Conservation (phyloP, 2,113 vertebrate genomes). For the Marcusenius ussheri region DNA sequence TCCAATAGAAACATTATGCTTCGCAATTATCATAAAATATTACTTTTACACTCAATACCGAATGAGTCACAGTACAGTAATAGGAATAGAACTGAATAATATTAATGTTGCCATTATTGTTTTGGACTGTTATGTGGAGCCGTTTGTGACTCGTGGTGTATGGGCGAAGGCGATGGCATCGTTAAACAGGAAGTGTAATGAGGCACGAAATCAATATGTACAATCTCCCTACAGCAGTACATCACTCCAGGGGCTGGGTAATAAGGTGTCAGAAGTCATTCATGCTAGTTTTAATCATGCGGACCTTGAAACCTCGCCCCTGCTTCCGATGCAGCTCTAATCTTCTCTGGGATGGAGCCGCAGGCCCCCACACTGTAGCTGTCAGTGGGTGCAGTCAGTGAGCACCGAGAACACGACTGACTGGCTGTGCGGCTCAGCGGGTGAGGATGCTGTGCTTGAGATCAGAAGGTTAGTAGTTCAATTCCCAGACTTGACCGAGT, state of each 20-base stretch:
- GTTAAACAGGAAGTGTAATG: slow-evolving; percentile 64
- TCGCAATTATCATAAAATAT: background rate
- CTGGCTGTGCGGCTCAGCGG: background rate
- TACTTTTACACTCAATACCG: background rate
- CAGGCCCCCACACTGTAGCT: background rate
- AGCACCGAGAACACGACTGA: background rate
- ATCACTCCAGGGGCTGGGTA: slow-evolving; percentile 59
- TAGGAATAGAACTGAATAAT: slow-evolving; percentile 5
- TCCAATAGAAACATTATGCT: background rate
- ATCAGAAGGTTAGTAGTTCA: background rate
- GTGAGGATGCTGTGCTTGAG: background rate
- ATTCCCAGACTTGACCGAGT: background rate
- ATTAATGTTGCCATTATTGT: slow-evolving; percentile 39
- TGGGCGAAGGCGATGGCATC: slow-evolving; percentile 52
- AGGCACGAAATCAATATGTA: slow-evolving; percentile 68
- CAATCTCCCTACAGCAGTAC: slow-evolving; percentile 42
- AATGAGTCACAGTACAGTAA: slow-evolving; percentile 32
- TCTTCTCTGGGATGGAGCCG: slow-evolving; percentile 23
- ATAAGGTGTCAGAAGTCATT: slow-evolving; percentile 65
- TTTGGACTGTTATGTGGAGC: slow-evolving; percentile 36
- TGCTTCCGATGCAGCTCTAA: slow-evolving; percentile 25
- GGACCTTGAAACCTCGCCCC: slow-evolving; percentile 56
- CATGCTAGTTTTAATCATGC: slow-evolving; percentile 61
- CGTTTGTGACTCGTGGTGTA: slow-evolving; percentile 40
- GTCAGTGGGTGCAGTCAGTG: background rate